Evolutionary conservation across 2,113 vertebrate species (phyloP).

Genomic region (Callorhinus ursinus): DNA sequence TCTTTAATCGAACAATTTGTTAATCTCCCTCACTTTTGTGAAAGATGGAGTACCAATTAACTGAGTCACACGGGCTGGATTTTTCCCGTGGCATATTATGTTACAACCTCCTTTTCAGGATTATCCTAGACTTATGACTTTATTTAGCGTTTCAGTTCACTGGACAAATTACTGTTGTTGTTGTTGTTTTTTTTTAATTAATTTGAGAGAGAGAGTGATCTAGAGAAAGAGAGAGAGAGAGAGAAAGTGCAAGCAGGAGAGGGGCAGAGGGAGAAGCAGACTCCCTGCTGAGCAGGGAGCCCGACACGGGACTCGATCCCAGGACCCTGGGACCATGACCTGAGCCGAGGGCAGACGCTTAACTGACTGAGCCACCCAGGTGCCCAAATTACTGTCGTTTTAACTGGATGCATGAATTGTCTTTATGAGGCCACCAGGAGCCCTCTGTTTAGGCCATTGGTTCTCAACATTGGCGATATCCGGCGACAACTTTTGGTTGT

Average conservation of each 20-base stretch:
- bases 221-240: no score
- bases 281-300: no score
- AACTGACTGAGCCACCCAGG: no score
- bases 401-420: not conserved
- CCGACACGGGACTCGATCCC: no score
- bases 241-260: no score
- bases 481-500: not conserved
- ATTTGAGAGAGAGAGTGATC: no score
- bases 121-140: not conserved
- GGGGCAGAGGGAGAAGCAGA: no score
- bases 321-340: no score
- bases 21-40: not conserved
- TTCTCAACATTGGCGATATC: not conserved
- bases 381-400: not conserved
- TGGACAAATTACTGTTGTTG: not conserved
- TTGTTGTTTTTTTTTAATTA: not conserved
- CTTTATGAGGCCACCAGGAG: not conserved
- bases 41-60: not conserved
- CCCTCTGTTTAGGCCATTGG: not conserved
- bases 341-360: no score
- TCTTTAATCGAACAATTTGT: not conserved
- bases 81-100: not conserved
- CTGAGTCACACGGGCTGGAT: not conserved
- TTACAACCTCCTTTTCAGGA: not conserved
- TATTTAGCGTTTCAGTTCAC: not conserved